Evolutionary conservation across 2,888 invertebrate genomes (phyloP).

Genomic region (Doris montereyensis): DNA sequence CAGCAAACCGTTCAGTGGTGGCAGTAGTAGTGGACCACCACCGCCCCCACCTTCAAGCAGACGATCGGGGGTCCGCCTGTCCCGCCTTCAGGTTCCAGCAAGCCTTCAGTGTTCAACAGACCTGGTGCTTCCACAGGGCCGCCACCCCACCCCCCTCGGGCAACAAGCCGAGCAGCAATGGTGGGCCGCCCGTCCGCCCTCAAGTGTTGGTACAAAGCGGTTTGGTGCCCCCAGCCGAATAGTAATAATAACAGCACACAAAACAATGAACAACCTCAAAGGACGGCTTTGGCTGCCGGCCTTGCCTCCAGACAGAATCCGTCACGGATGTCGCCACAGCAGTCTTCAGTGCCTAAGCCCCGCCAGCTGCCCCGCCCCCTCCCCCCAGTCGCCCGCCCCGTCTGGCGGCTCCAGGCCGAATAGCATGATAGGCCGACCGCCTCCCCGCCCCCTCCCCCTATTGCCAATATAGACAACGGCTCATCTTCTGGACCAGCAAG

Average conservation of each 20-base stretch:
- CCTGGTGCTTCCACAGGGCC: constrained; percentile 27
- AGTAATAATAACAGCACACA: background rate
- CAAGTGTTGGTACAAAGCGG: too few relatives aligned
- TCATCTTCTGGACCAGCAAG: constrained; percentile 38
- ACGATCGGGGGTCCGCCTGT: constrained; percentile 34
- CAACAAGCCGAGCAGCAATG: constrained; percentile 77
- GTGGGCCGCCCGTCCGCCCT: constrained; percentile 73
- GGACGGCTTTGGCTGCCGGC: constrained; percentile 36
- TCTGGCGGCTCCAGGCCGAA: constrained; percentile 40
- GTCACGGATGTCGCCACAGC: background rate
- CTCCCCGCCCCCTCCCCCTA: constrained; percentile 50
- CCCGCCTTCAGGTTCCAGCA: constrained; percentile 38
- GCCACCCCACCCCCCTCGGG: constrained; percentile 42
- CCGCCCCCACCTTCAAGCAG: constrained; percentile 40
- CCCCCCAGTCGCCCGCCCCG: constrained; percentile 49
- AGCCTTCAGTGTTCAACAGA: constrained; percentile 63
- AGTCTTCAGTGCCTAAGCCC: constrained; percentile 41
- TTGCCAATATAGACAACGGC: too few relatives aligned
- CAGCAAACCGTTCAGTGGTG: constrained; percentile 63
- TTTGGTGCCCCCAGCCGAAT: background rate
- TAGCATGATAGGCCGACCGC: constrained; percentile 47
- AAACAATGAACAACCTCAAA: constrained; percentile 9
- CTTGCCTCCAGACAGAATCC: constrained; percentile 15
- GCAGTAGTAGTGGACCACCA: constrained; percentile 44
- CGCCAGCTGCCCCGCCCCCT: constrained; percentile 47